Conservation (phyloP, 64 coral and sea anemone genomes). For the Dendrophyllia cribrosa region DNA sequence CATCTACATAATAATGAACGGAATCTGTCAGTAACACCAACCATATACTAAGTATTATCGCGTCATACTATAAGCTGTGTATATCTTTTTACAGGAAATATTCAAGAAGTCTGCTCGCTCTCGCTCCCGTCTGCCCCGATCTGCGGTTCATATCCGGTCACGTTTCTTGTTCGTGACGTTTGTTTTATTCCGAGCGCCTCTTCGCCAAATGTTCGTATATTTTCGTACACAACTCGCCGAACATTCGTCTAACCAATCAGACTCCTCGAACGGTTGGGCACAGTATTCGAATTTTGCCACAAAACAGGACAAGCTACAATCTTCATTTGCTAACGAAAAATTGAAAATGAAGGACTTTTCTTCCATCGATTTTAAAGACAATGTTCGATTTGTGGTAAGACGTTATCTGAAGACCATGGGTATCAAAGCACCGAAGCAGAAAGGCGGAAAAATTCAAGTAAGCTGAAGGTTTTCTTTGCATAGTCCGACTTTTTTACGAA, state of each 20-base stretch:
- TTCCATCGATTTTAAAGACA: constrained; percentile 96
- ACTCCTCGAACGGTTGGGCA: constrained; percentile 53
- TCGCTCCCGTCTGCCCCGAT: no score
- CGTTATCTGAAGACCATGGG: constrained; percentile 87
- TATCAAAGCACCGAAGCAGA: constrained; percentile 95
- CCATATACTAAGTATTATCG: not conserved
- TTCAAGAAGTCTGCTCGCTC: not conserved
- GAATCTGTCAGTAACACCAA: not conserved
- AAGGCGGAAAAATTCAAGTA: constrained; percentile 72
- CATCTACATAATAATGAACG: not conserved
- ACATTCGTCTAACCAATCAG: constrained; percentile 58
- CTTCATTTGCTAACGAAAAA: not conserved
- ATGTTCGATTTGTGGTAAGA: constrained; percentile 87
- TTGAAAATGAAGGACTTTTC: constrained; percentile 92
- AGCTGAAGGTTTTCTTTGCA: not conserved
- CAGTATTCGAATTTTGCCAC: constrained; percentile 73
- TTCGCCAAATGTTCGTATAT: not conserved
- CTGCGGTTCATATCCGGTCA: constrained; percentile 35
- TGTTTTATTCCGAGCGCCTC: not conserved
- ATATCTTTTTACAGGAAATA: not conserved
- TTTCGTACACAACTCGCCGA: not conserved
- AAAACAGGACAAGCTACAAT: constrained; percentile 11
- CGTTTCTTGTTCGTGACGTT: not conserved
- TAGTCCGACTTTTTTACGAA: no score
- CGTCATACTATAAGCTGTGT: not conserved